phyloP scores from a whole-genome alignment of 2,888 invertebrate genomes.

The Bibio marci region DNA sequence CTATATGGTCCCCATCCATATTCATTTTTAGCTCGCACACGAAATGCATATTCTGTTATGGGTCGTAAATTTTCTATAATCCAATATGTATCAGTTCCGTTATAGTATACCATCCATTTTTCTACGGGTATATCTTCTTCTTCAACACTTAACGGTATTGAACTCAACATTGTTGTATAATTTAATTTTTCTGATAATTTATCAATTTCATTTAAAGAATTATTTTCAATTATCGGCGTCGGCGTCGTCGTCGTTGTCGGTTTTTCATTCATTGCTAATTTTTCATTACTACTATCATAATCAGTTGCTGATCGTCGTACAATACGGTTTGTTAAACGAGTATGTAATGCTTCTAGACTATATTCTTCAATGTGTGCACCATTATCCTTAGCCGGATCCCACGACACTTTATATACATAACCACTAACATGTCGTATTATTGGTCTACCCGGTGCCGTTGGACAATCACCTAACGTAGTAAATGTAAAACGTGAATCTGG shows the following conservation, averaged over 20 bases:
- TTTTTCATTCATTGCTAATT: background rate
- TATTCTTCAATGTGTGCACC: constrained; percentile 61
- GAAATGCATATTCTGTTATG: constrained; percentile 47
- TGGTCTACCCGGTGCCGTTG: constrained; percentile 61
- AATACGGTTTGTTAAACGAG: constrained; percentile 13
- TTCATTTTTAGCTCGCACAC: constrained; percentile 60
- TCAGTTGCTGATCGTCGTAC: constrained; percentile 11
- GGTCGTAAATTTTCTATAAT: constrained; percentile 48
- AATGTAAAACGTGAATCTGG: constrained; percentile 49
- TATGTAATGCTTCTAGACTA: constrained; percentile 51
- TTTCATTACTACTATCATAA: constrained; percentile 5
- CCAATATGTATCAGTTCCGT: constrained; percentile 71
- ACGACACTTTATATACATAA: constrained; percentile 59
- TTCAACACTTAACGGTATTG: constrained; percentile 33
- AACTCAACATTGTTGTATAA: constrained; percentile 18
- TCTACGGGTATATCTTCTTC: constrained; percentile 34
- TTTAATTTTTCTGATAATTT: constrained; percentile 22
- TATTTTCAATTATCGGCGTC: constrained; percentile 10
- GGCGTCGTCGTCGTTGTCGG: background rate
- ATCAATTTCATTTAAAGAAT: background rate
- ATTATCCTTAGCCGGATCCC: constrained; percentile 61
- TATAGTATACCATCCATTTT: constrained; percentile 49
- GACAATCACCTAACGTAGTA: constrained; percentile 64
- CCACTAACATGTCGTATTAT: constrained; percentile 54
- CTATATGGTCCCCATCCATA: constrained; percentile 74